Base-by-base conservation (phyloP, 2,888 invertebrate species). In the Melanostoma mellinum region DNA sequence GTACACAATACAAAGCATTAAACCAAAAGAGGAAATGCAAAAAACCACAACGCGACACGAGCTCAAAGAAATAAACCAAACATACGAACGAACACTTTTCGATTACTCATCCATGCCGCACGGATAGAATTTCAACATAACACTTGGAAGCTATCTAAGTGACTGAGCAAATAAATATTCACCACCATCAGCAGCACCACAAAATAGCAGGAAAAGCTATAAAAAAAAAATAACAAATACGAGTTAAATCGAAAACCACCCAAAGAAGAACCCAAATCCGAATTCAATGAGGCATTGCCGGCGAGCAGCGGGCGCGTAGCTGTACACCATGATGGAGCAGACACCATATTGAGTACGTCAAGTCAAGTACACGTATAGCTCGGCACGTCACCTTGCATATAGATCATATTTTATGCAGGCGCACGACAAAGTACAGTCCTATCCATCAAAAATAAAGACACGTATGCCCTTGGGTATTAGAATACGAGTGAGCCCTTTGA, bases 91-190 rank as follows among this genome's bases (percentile, higher is more conserved):
- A 72, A 76, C 42, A 46, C 10, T 30, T 50, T 56, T 55, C 65
- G 65, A 75, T 82, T 82, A 82, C 69, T 82, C 69, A 82, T 74
- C 60, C 44, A 56, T 63, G 52, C 42, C 48, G 55, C 73, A 40
- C 79, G 79, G 71, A 79, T 71, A 75, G 58, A 67, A 84, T 74
- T 84, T 71, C 74, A 79, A 79, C 84, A 52, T 52, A 65, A 75
- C 74, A 79, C 79, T 84, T 78, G 79, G 79, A 79, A 79, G 79
- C 79, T 65, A 79, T 79, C 79, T 71, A 61, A 74, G 71, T 75
- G 84, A 84, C 79, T 84, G 84, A 84, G 53, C 67, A 65, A 53
- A 71, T 65, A 79, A 84, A 71, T 74, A 84, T 50, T 74, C 50
- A 65, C 65, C 74, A 77, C 82, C 67, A 72, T 63, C 69, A 9